These are phyloP conservation scores for Parthenolecanium corni DNA, from an alignment of 2,888 invertebrate genomes.

Conservation along the genomic window DNA sequence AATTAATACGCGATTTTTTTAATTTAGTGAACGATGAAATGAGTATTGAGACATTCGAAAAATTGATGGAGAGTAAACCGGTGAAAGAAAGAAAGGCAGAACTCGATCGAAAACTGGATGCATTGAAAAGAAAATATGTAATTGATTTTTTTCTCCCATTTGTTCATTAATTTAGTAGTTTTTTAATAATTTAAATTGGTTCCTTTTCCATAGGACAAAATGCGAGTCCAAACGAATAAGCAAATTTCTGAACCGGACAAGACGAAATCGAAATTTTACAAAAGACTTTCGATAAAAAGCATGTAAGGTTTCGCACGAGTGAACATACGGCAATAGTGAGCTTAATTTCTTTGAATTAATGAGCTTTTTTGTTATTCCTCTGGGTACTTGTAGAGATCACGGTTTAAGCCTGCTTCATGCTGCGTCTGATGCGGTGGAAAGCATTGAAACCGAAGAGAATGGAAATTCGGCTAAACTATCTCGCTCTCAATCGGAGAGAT, in stretches of 20 bases:
- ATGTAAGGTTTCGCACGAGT: too few species aligned
- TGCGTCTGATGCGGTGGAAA: slow-evolving; percentile 36
- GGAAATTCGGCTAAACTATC: slow-evolving; percentile 39
- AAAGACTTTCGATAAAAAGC: too few species aligned
- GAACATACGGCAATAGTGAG: too few species aligned
- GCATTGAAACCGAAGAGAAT: slow-evolving; percentile 42
- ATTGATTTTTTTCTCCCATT: background rate
- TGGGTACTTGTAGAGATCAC: too few species aligned
- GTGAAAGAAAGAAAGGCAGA: slow-evolving; percentile 73
- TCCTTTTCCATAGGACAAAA: background rate
- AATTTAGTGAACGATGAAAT: slow-evolving; percentile 44
- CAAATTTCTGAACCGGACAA: background rate
- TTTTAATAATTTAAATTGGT: background rate
- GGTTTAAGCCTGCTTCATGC: slow-evolving; percentile 13
- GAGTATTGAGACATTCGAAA: slow-evolving; percentile 65
- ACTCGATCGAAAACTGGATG: slow-evolving; percentile 76
- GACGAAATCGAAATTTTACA: too few species aligned
- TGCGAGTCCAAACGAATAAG: background rate
- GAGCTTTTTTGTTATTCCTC: too few species aligned
- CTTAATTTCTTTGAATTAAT: too few species aligned
- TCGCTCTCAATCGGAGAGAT: slow-evolving; percentile 52
- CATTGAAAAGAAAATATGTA: slow-evolving; percentile 62
- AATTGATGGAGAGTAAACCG: slow-evolving; percentile 65
- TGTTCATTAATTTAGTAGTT: background rate
- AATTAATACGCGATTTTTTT: background rate